phyloP scores from a whole-genome alignment of 2,797 vertebrate species.

The Danio tinwini region DNA sequence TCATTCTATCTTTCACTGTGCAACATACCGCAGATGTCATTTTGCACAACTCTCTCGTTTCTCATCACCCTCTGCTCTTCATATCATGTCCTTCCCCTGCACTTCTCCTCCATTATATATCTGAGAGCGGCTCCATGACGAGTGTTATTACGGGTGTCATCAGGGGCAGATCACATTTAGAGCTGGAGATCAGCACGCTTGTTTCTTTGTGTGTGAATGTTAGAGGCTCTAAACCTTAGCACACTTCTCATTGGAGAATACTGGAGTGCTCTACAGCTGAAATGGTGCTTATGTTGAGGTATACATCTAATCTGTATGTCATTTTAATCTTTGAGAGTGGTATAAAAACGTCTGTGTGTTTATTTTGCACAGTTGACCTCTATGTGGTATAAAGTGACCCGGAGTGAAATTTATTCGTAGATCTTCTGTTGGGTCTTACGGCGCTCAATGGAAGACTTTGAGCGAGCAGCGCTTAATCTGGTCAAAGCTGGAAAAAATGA shows the following conservation, averaged over 20 bases:
- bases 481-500: constrained; percentile 69
- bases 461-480: constrained; percentile 67
- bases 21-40: background rate
- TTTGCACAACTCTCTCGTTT: background rate
- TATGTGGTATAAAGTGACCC: constrained; percentile 2
- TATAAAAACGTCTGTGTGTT: background rate
- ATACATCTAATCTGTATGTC: constrained; percentile 16
- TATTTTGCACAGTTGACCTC: constrained; percentile 1
- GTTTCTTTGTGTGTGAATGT: constrained; percentile 19
- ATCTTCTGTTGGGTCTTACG: constrained; percentile 20
- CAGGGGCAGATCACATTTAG: constrained; percentile 3
- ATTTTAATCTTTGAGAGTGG: constrained; percentile 1
- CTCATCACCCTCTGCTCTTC: background rate
- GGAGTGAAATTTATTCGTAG: constrained; percentile 23
- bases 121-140: background rate
- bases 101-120: constrained; percentile 18
- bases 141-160: constrained; percentile 32
- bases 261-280: background rate
- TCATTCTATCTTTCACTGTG: background rate
- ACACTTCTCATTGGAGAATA: constrained; percentile 11
- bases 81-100: background rate
- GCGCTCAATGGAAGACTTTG: constrained; percentile 38
- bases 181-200: constrained; percentile 16
- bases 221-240: constrained; percentile 6
- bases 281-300: background rate